These are phyloP conservation scores for Actinopyga echinites DNA, from an alignment of 53 echinoderm and acorn worm genomes.

Conservation along the genomic window DNA sequence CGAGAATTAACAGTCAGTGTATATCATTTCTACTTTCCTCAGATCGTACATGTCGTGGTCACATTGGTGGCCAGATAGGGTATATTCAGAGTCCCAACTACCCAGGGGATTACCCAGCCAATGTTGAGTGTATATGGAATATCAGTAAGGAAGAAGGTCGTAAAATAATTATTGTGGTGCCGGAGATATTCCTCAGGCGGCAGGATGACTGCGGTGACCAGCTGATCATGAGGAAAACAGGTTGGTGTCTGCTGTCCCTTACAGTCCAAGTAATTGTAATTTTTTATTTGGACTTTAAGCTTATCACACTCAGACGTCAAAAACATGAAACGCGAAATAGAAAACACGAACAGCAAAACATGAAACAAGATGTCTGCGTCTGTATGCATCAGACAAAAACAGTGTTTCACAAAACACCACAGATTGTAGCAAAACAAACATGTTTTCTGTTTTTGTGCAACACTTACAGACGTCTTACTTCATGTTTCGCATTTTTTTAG, in stretches of 20 bases:
- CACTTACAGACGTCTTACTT: too few relatives aligned
- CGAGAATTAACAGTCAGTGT: too few relatives aligned
- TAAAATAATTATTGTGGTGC: constrained; percentile 78
- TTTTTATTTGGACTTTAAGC: too few relatives aligned
- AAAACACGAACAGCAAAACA: too few relatives aligned
- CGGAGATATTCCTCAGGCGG: constrained; percentile 77
- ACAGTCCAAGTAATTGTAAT: not conserved
- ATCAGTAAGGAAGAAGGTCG: constrained; percentile 77
- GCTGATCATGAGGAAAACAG: constrained; percentile 83
- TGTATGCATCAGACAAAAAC: too few relatives aligned
- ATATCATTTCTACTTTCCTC: not conserved
- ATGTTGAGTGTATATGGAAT: constrained; percentile 79
- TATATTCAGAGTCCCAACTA: constrained; percentile 93
- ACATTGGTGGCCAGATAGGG: constrained; percentile 72
- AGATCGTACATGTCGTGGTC: constrained; percentile 78
- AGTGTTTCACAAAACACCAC: too few relatives aligned
- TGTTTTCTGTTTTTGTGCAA: too few relatives aligned
- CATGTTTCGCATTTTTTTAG: too few relatives aligned
- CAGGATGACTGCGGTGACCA: constrained; percentile 79
- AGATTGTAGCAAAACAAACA: too few relatives aligned
- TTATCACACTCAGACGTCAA: too few relatives aligned
- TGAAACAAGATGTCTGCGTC: too few relatives aligned
- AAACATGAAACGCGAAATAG: too few relatives aligned
- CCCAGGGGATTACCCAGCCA: constrained; percentile 91
- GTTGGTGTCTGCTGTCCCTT: constrained; percentile 49